phyloP scores from a whole-genome alignment of 2,888 invertebrate species.

The Apotomis betuletana region DNA sequence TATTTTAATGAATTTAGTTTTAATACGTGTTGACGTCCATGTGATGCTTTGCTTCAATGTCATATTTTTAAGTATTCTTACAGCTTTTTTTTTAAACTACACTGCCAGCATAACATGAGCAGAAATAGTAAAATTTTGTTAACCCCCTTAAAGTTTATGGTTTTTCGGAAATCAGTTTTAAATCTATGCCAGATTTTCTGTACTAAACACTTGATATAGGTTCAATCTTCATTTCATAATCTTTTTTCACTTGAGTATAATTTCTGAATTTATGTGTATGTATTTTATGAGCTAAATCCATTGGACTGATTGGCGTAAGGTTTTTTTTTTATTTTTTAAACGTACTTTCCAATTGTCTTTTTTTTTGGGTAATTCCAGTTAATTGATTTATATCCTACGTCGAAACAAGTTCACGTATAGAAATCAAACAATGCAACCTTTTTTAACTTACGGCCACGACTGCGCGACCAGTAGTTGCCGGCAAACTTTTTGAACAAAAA shows the following conservation, averaged over 20 bases:
- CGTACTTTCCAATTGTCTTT: constrained; percentile 23
- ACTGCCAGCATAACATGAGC: too few relatives aligned
- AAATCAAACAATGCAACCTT: neutral
- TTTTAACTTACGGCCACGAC: neutral
- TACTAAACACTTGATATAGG: constrained; percentile 7
- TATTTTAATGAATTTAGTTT: constrained; percentile 15
- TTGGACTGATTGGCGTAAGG: constrained; percentile 40
- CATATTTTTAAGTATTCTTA: constrained; percentile 3
- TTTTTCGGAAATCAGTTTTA: neutral
- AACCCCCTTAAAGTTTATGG: too few relatives aligned
- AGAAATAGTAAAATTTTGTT: too few relatives aligned
- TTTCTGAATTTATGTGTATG: constrained; percentile 21
- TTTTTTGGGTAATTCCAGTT: neutral
- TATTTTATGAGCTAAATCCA: constrained; percentile 37
- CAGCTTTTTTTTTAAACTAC: neutral
- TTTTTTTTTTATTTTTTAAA: constrained; percentile 36
- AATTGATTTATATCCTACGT: constrained; percentile 1
- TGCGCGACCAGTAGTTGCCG: too few relatives aligned
- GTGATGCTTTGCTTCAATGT: neutral
- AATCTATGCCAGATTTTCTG: neutral
- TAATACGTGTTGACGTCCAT: neutral
- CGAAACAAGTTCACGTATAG: too few relatives aligned
- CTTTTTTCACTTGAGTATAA: neutral
- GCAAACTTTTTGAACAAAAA: too few relatives aligned
- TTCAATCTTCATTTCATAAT: constrained; percentile 11